phyloP scores from a whole-genome alignment of 1,140 invertebrate species.

The Araneus ventricosus region DNA sequence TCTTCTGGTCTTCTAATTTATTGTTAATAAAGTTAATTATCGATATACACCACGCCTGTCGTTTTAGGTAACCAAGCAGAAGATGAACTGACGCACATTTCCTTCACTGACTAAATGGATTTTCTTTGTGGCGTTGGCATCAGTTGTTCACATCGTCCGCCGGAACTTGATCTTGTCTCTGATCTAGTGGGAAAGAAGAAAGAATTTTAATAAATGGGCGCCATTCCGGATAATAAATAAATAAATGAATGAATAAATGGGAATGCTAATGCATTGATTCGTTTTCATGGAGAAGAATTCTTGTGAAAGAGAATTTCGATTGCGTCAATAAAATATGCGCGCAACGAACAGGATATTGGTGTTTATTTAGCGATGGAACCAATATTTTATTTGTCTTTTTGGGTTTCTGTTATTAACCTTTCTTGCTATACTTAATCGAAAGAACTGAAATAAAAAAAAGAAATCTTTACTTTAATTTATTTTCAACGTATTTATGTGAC shows the following conservation, averaged over 20 bases:
- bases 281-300: neutral
- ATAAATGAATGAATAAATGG: neutral
- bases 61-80: neutral
- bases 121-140: conserved; percentile 28
- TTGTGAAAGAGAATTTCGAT: neutral
- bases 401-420: neutral
- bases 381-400: neutral
- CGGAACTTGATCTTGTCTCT: neutral
- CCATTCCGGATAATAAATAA: conserved; percentile 5
- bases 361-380: neutral
- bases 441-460: neutral
- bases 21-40: conserved; percentile 41
- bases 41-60: neutral
- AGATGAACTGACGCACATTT: conserved; percentile 4
- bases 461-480: too few species aligned
- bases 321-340: neutral
- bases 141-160: conserved; percentile 9
- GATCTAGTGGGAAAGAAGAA: neutral
- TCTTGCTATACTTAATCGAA: neutral
- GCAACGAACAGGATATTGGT: neutral
- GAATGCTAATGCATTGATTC: neutral
- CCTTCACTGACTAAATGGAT: neutral
- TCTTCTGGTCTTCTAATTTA: neutral
- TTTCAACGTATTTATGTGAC: too few species aligned
- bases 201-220: conserved; percentile 16